Evolutionary conservation across 2,888 invertebrate genomes (phyloP), one percentile per base, ranked within the genome.

Genomic region (Reticulitermes lucifugus): DNA sequence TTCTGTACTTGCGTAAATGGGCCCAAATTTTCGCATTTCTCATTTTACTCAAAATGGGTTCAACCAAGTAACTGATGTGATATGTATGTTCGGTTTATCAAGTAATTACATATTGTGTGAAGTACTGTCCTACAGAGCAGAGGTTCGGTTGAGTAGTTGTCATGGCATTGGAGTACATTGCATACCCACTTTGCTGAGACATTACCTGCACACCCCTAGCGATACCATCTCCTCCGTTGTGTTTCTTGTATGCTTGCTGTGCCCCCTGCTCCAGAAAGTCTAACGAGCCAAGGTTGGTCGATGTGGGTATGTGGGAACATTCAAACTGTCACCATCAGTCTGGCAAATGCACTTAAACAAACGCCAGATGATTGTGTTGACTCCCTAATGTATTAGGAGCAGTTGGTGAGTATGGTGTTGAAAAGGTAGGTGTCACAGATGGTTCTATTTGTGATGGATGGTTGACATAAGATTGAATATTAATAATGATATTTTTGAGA

Each of bases 191-290:
- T 73, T 41, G 35, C 73, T 73, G 0, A 73, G 6, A 73, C 41
- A 21, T 73, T 73, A 21, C 29, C 46, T 46, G 46, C 51, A 77
- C 77, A 21, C 12, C 77, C 46, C 46, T 51, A 46, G 77, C 43
- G 46, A 46, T 77, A 77, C 35, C 46, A 46, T 43, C 51, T 77
- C 46, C 77, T 46, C 22, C 46, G 25, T 65, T 77, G 77, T 77
- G 77, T 41, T 75, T 77, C 77, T 77, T 81, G 81, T 81, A 59
- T 79, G 79, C 70, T 81, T 81, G 65, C 70, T 81, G 46, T 81
- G 41, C 41, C 65, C 81, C 65, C 70, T 81, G 81, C 77, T 77
- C 77, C 77, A 77, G 77, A 77, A 77, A 73, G 46, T 65, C 77
- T 77, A 77, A 70, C 65, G 25, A 43, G 65, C 70, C 70, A 70